phyloP scores from a whole-genome alignment of 2,113 vertebrate species.

The Sorex araneus region DNA sequence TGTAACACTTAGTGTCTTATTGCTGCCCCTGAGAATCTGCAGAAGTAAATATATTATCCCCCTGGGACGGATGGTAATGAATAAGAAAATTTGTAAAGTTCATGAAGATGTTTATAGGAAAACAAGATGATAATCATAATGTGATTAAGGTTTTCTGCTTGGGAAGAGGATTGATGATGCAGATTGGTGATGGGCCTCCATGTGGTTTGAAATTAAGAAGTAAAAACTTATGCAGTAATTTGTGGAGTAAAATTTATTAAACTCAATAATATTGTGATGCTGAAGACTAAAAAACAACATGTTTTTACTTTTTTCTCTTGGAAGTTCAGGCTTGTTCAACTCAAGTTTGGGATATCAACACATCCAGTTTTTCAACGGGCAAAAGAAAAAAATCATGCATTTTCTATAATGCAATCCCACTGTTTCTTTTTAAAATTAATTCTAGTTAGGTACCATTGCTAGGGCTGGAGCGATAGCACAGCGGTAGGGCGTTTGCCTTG shows the following conservation, averaged over 20 bases:
- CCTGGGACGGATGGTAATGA: constrained; percentile 33
- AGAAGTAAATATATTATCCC: constrained; percentile 51
- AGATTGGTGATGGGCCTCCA: not conserved
- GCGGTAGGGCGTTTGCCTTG: too few species aligned
- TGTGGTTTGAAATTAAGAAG: constrained; percentile 32
- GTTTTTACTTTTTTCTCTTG: constrained; percentile 46
- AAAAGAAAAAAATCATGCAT: not conserved
- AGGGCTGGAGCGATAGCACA: too few species aligned
- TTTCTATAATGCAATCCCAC: constrained; percentile 56
- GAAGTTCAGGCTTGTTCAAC: constrained; percentile 31
- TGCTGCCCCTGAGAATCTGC: constrained; percentile 26
- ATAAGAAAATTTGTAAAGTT: constrained; percentile 56
- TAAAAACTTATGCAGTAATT: not conserved
- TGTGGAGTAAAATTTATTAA: constrained; percentile 58
- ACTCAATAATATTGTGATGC: constrained; percentile 44
- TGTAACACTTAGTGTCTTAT: constrained; percentile 62
- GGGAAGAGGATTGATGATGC: not conserved
- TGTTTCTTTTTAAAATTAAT: not conserved
- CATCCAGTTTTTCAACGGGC: not conserved
- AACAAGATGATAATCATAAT: constrained; percentile 39
- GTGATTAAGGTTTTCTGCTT: not conserved
- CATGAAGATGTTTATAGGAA: constrained; percentile 57
- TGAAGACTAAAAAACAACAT: constrained; percentile 11
- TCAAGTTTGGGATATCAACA: not conserved
- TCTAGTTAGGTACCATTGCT: too few species aligned